Evolutionary conservation across 2,113 vertebrate species (phyloP).

Genomic region (Leiothrix lutea): DNA sequence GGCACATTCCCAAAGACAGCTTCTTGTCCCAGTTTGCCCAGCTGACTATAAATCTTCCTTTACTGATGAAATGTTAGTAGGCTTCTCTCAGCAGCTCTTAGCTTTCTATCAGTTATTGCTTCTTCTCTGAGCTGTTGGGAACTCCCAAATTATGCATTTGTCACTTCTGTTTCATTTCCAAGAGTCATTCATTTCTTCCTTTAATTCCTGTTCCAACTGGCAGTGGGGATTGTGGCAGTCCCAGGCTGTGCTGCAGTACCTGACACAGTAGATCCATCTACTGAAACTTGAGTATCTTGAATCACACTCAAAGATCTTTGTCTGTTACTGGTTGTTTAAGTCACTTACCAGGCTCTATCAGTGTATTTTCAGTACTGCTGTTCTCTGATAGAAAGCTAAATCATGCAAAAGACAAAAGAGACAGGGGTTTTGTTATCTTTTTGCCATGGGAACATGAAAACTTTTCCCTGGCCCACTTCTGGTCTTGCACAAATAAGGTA

Average conservation of each 20-base stretch:
- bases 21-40: neutral
- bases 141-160: neutral
- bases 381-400: neutral
- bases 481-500: neutral
- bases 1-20: neutral
- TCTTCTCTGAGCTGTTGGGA: slow-evolving; percentile 20
- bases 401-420: neutral
- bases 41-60: neutral
- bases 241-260: neutral
- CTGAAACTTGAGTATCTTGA: neutral
- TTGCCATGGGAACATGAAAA: neutral
- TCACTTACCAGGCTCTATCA: neutral
- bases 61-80: neutral
- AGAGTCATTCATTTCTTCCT: neutral
- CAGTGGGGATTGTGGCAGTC: neutral
- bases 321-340: neutral
- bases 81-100: neutral
- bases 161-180: neutral
- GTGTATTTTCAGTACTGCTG: neutral
- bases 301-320: neutral
- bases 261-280: neutral
- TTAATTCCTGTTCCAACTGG: neutral
- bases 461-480: neutral
- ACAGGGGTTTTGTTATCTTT: neutral
- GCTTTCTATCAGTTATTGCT: neutral